Evolutionary conservation across 2,113 vertebrate genomes (phyloP), one percentile per base, ranked within the genome.

Genomic region (Tauraco erythrolophus): DNA sequence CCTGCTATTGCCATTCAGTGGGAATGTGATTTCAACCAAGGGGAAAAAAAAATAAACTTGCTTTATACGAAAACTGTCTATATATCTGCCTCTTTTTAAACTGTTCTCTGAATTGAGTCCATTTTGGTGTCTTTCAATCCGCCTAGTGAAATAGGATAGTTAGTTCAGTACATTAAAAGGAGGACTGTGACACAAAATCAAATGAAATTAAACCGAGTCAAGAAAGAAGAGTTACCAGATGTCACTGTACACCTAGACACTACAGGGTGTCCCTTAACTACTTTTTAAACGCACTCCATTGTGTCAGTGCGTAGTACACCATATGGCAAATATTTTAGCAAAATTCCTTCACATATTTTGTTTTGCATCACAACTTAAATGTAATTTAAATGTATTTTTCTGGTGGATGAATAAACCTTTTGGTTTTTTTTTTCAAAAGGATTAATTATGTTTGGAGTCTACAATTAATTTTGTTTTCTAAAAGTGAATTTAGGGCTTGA

Each of bases 191-290:
- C 65, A 80, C 39, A 94, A 88, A 88, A 93, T 68, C 11, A 53
- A 50, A 87, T 74, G 2, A 97, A 93, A 97, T 92, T 83, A 92
- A 97, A 85, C 83, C 56, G 81, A 97, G 58, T 94, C 76, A 93
- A 56, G 10, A 88, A 81, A 91, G 79, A 79, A 83, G 89, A 89
- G 79, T 89, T 95, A 82, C 41, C 92, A 95, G 86, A 92, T 94
- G 86, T 91, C 84, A 94, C 19, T 37, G 66, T 89, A 60, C 84
- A 96, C 92, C 90, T 96, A 92, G 71, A 50, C 84, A 61, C 75
- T 92, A 75, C 84, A 92, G 78, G 84, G 65, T 84, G 83, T 82
- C 93, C 87, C 76, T 87, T 90, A 94, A 94, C 65, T 95, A 88
- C 28, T 68, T 94, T 93, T 92, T 19, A 91, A 83, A 93, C 89